These are phyloP conservation scores for Palloptera scutellata DNA, from an alignment of 2,888 invertebrate species.

Conservation along the genomic window DNA sequence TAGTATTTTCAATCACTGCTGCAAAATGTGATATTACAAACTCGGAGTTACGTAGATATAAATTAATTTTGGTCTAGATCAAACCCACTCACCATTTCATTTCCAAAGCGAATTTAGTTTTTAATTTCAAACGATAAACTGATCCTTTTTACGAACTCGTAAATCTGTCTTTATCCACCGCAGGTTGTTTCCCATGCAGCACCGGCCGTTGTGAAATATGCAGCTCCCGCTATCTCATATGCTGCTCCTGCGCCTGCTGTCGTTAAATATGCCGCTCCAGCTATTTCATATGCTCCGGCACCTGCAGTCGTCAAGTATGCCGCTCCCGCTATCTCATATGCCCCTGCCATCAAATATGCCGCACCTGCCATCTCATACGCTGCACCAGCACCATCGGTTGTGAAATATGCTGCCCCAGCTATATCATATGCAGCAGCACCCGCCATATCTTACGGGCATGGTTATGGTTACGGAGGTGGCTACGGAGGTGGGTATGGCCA, in stretches of 20 bases:
- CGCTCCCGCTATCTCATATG: slow-evolving; percentile 39
- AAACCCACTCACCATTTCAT: too few relatives aligned
- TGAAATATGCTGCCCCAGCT: slow-evolving; percentile 42
- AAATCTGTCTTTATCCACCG: neutral
- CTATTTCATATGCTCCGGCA: slow-evolving; percentile 35
- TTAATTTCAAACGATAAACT: too few relatives aligned
- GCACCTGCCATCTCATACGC: slow-evolving; percentile 41
- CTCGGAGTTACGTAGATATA: too few relatives aligned
- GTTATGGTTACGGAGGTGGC: slow-evolving; percentile 36
- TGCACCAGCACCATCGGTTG: slow-evolving; percentile 29
- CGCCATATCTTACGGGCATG: slow-evolving; percentile 48
- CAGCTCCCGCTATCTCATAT: slow-evolving; percentile 47
- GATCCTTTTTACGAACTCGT: neutral
- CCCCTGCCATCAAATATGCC: slow-evolving; percentile 47
- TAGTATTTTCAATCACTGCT: too few relatives aligned
- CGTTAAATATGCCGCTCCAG: slow-evolving; percentile 40
- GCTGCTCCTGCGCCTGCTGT: slow-evolving; percentile 35
- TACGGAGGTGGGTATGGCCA: slow-evolving; percentile 42
- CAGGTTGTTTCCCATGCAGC: slow-evolving; percentile 53
- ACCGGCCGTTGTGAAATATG: slow-evolving; percentile 35
- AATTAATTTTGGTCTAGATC: too few relatives aligned
- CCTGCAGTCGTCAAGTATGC: slow-evolving; percentile 40
- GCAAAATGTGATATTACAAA: too few relatives aligned
- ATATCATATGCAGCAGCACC: slow-evolving; percentile 39
- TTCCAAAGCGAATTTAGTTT: too few relatives aligned